phyloP scores from a whole-genome alignment of 2,888 invertebrate genomes.

The Archaeoteleia sp. region DNA sequence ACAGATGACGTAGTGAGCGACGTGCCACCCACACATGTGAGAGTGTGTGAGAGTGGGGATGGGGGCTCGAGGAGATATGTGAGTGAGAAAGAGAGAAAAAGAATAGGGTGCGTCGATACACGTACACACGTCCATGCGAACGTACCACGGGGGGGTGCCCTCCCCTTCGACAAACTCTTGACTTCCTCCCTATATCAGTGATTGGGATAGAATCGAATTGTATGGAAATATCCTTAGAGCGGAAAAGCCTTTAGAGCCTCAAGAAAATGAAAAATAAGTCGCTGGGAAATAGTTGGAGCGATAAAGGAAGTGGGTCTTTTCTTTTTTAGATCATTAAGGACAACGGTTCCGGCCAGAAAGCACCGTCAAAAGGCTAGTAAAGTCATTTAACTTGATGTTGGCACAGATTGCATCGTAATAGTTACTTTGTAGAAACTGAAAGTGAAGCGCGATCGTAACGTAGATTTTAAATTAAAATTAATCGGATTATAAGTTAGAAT shows the following conservation, averaged over 20 bases:
- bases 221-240: conserved; percentile 72
- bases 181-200: conserved; percentile 51
- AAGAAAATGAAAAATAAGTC: conserved; percentile 50
- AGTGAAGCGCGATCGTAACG: no score
- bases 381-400: not conserved
- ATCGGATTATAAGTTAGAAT: no score
- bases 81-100: conserved; percentile 47
- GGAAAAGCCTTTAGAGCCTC: conserved; percentile 65
- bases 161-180: conserved; percentile 25
- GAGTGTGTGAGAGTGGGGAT: conserved; percentile 58
- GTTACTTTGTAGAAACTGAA: not conserved
- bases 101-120: conserved; percentile 48
- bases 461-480: no score
- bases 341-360: conserved; percentile 1
- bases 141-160: conserved; percentile 34
- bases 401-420: not conserved
- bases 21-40: conserved; percentile 71
- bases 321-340: conserved; percentile 12
- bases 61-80: conserved; percentile 44
- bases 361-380: not conserved
- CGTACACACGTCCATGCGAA: conserved; percentile 20
- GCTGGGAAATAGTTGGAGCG: not conserved
- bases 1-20: conserved; percentile 76
- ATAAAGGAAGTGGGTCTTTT: not conserved
- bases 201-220: conserved; percentile 63